Percentiles rank a stretch among this genome's conserved stretches.
These are phyloP conservation scores for Rynchops niger DNA, from an alignment of 2,113 vertebrate genomes.

Conservation along the genomic window DNA sequence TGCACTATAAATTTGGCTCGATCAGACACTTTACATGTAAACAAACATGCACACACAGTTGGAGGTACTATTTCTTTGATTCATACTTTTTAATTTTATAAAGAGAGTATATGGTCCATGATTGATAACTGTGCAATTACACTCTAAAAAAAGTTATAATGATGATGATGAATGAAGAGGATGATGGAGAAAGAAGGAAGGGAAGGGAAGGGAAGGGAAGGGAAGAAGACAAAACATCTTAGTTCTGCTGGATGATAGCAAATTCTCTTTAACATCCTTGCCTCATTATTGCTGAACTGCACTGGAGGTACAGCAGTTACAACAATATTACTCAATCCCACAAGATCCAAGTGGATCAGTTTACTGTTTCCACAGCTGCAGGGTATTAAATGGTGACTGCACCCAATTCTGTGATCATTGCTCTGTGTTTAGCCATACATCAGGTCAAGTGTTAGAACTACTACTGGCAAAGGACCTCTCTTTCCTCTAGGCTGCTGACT, in stretches of 20 bases:
- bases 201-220: not conserved
- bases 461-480: slow-evolving; percentile 26
- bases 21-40: not conserved
- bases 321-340: slow-evolving; percentile 57
- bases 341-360: slow-evolving; percentile 71
- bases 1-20: not conserved
- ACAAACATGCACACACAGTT: not conserved
- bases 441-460: slow-evolving; percentile 54
- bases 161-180: not conserved
- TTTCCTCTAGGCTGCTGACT: slow-evolving; percentile 36
- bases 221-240: not conserved
- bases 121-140: not conserved
- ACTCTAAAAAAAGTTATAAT: not conserved
- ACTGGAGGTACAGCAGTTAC: slow-evolving; percentile 48
- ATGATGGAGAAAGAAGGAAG: not conserved
- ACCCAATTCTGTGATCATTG: slow-evolving; percentile 70
- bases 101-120: not conserved
- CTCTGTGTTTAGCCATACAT: slow-evolving; percentile 65
- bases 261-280: not conserved
- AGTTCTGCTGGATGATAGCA: slow-evolving; percentile 6
- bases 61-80: not conserved
- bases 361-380: slow-evolving; percentile 85
- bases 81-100: not conserved
- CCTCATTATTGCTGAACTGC: slow-evolving; percentile 12
- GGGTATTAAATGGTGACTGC: slow-evolving; percentile 74